These are phyloP conservation scores for Montipora cactus DNA, from an alignment of 64 coral and sea anemone species.

Conservation along the genomic window DNA sequence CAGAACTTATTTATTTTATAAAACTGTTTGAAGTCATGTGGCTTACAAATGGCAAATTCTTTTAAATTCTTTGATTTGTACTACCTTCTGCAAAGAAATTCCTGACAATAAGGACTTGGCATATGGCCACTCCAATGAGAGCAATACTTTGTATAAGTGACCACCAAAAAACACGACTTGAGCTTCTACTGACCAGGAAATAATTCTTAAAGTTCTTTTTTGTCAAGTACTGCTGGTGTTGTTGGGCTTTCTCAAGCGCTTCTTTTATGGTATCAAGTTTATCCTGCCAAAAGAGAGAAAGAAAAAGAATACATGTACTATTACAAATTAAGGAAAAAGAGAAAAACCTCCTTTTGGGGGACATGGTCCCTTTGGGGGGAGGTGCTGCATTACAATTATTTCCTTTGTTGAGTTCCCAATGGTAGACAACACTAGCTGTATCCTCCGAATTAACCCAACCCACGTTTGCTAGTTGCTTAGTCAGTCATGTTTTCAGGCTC, in stretches of 20 bases:
- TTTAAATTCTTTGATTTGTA: constrained; percentile 54
- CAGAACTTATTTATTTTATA: too few relatives aligned
- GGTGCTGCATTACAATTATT: too few relatives aligned
- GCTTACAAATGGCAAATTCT: neutral
- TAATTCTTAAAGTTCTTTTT: constrained; percentile 68
- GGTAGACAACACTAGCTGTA: too few relatives aligned
- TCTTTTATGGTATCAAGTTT: constrained; percentile 60
- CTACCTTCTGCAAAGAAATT: constrained; percentile 83
- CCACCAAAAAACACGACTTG: constrained; percentile 91
- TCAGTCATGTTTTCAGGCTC: too few relatives aligned
- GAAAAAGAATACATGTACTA: neutral
- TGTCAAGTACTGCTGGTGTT: constrained; percentile 72
- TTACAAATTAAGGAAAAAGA: too few relatives aligned
- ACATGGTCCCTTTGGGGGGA: too few relatives aligned
- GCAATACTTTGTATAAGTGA: constrained; percentile 87
- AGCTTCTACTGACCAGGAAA: constrained; percentile 70
- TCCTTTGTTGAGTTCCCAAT: too few relatives aligned
- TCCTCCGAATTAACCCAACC: too few relatives aligned
- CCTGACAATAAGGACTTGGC: constrained; percentile 84
- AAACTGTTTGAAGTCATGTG: neutral
- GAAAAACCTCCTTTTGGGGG: too few relatives aligned
- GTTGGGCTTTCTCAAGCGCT: constrained; percentile 68
- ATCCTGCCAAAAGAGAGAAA: constrained; percentile 36
- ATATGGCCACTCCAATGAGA: constrained; percentile 85
- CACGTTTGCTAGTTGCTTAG: too few relatives aligned